A percentile compares a stretch with the other conserved stretches of the same genome.
Conservation (phyloP, 2,113 vertebrate species). For the Aspidoscelis tigris region DNA sequence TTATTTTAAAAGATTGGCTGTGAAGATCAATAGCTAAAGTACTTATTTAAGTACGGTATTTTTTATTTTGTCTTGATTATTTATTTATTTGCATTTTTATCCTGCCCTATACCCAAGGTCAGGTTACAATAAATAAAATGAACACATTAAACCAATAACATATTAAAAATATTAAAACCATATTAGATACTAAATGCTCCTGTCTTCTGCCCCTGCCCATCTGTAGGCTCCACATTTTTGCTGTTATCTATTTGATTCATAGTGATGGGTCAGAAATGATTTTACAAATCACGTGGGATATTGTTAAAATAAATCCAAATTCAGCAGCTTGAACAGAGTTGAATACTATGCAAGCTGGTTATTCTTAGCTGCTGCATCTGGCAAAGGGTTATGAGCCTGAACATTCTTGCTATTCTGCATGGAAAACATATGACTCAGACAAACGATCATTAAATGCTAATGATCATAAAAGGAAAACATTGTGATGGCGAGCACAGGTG, state of each 20-base stretch:
- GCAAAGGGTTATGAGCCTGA: neutral
- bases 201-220: neutral
- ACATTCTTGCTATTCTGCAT: slow-evolving; percentile 21
- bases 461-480: slow-evolving; percentile 33
- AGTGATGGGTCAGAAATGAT: neutral
- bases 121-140: no score
- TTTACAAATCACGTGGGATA: neutral
- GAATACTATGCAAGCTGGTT: neutral
- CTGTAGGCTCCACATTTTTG: neutral
- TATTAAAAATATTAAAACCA: no score
- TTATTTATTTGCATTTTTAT: no score
- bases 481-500: slow-evolving; percentile 33
- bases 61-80: no score
- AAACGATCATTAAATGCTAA: slow-evolving; percentile 36
- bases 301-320: neutral
- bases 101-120: no score
- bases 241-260: neutral
- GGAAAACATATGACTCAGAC: neutral
- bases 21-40: neutral
- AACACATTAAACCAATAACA: no score
- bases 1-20: neutral
- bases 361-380: slow-evolving; percentile 9
- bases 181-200: no score
- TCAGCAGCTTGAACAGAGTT: slow-evolving; percentile 4
- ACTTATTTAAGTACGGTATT: neutral